A percentile compares a stretch with the other conserved stretches of the same genome.
These are phyloP conservation scores for Notarius lentiginosus DNA, from an alignment of 2,113 vertebrate species.

Conservation along the genomic window DNA sequence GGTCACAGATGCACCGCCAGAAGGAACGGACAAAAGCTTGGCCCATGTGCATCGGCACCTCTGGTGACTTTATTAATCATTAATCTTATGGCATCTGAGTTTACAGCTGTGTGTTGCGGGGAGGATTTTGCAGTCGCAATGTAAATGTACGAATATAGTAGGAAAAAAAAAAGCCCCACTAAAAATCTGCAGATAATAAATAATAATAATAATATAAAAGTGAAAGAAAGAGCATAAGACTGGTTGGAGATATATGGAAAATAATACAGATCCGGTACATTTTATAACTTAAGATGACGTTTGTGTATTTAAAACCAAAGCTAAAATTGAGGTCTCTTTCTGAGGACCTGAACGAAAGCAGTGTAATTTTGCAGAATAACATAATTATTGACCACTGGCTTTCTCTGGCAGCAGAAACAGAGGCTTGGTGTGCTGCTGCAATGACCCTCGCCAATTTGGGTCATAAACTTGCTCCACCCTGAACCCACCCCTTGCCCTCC, in stretches of 20 bases:
- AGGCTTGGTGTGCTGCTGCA: conserved; percentile 47
- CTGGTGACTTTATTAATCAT: conserved; percentile 41
- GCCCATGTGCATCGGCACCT: background rate
- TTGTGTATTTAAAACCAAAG: background rate
- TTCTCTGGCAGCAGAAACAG: conserved; percentile 36
- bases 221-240: background rate
- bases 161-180: background rate
- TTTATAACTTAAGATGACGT: background rate
- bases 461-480: conserved; percentile 49
- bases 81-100: conserved; percentile 35
- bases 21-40: conserved; percentile 13
- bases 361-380: conserved; percentile 46
- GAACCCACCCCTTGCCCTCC: conserved; percentile 11
- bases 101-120: background rate
- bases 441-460: conserved; percentile 52
- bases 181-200: background rate
- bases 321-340: background rate
- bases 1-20: conserved; percentile 31
- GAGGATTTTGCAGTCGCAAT: background rate
- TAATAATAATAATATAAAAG: background rate
- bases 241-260: background rate
- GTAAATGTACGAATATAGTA: background rate
- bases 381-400: conserved; percentile 41
- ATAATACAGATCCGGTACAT: background rate
- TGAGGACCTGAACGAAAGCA: conserved; percentile 20